A percentile compares a stretch with the other conserved stretches of the same genome.
Conservation (phyloP, 2,888 invertebrate species). For the Baccha elongata region DNA sequence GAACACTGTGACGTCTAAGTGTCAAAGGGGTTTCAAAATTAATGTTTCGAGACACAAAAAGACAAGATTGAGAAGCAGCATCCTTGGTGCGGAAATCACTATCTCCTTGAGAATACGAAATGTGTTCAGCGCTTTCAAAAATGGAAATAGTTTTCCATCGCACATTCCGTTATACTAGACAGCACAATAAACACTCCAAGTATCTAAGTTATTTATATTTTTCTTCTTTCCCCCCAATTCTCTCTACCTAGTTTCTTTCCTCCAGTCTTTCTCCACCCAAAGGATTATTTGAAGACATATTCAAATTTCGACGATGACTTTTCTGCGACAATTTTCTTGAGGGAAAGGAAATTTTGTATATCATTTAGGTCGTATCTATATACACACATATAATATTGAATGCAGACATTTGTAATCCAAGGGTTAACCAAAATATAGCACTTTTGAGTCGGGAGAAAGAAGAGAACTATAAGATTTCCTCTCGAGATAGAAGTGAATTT, state of each 20-base stretch:
- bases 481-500: constrained; percentile 61
- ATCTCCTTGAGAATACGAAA: constrained; percentile 39
- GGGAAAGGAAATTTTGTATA: constrained; percentile 10
- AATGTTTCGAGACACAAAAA: background rate
- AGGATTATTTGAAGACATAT: constrained; percentile 13
- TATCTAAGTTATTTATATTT: constrained; percentile 66
- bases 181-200: constrained; percentile 34
- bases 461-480: constrained; percentile 5
- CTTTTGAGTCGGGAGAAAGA: constrained; percentile 4
- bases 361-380: constrained; percentile 41
- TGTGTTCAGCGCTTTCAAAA: constrained; percentile 40
- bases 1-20: background rate
- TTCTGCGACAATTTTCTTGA: constrained; percentile 12
- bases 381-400: constrained; percentile 26
- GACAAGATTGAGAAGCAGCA: background rate
- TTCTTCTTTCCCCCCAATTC: constrained; percentile 28
- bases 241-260: constrained; percentile 10
- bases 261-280: background rate
- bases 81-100: background rate
- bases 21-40: background rate
- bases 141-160: constrained; percentile 67
- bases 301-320: constrained; percentile 63
- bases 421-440: constrained; percentile 62
- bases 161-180: constrained; percentile 6
- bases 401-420: constrained; percentile 64